phyloP scores from a whole-genome alignment of 2,888 invertebrate species.

The Drosophila paracracens region DNA sequence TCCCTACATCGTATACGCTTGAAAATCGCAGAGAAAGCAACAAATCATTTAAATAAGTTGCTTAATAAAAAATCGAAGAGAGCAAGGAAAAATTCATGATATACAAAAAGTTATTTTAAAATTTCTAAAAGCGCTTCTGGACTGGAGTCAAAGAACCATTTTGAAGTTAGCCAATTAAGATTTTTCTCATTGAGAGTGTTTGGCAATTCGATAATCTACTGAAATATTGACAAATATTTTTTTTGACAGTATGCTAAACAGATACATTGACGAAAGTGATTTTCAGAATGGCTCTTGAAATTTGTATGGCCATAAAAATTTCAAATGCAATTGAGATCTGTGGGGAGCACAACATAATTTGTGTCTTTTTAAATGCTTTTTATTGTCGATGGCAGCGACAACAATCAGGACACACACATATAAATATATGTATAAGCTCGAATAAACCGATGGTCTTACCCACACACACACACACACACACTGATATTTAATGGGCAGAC shows the following conservation, averaged over 20 bases:
- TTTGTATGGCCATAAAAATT: constrained; percentile 57
- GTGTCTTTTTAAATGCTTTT: constrained; percentile 78
- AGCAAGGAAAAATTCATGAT: background rate
- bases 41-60: background rate
- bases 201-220: background rate
- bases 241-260: background rate
- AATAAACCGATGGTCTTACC: background rate
- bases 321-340: constrained; percentile 53
- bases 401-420: constrained; percentile 33
- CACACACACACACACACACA: background rate
- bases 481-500: constrained; percentile 35
- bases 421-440: background rate
- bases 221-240: background rate
- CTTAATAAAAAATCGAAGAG: background rate
- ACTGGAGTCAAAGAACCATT: background rate
- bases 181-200: background rate
- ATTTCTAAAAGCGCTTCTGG: background rate
- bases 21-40: background rate
- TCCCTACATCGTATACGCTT: background rate
- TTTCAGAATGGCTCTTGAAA: constrained; percentile 3
- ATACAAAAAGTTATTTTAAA: background rate
- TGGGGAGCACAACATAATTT: constrained; percentile 61
- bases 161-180: background rate
- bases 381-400: constrained; percentile 64
- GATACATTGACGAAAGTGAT: constrained; percentile 7